Conservation (phyloP, 1,140 invertebrate genomes). For the Campoletis sonorensis region DNA sequence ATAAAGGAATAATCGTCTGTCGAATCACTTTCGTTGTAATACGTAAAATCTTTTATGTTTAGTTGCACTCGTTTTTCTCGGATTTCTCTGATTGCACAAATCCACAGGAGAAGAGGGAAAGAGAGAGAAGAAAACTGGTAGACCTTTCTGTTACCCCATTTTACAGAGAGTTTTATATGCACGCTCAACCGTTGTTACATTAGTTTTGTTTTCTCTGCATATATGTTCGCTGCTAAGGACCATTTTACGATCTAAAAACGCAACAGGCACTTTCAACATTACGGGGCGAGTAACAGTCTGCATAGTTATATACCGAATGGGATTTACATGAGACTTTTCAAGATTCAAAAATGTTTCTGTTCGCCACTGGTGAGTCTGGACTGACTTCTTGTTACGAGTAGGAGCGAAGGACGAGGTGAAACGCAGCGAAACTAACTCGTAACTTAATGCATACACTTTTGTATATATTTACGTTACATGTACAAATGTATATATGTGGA, state of each 20-base stretch:
- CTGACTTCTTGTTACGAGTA: neutral
- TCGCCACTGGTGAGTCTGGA: neutral
- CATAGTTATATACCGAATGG: conserved; percentile 15
- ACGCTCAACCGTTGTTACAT: neutral
- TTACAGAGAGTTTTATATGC: neutral
- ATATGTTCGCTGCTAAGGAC: conserved; percentile 21
- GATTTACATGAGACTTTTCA: conserved; percentile 30
- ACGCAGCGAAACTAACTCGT: conserved; percentile 4
- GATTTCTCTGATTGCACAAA: conserved; percentile 39
- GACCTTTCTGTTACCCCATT: conserved; percentile 30
- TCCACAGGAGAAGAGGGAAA: neutral
- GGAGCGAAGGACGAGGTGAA: conserved; percentile 35
- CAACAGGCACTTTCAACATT: neutral
- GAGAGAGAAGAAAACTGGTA: conserved; percentile 2
- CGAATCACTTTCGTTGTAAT: conserved; percentile 25
- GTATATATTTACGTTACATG: no score
- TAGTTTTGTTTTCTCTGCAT: neutral
- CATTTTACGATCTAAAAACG: conserved; percentile 49
- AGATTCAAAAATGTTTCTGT: conserved; percentile 37
- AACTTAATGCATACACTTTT: neutral
- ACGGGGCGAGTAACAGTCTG: conserved; percentile 3
- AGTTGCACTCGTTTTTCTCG: conserved; percentile 52
- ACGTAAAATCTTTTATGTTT: conserved; percentile 45
- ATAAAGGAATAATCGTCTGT: neutral
- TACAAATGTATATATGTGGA: neutral